A percentile compares a stretch with the other conserved stretches of the same genome.
Evolutionary conservation across 2,113 vertebrate species (phyloP).

Genomic region (Pyrgilauda ruficollis): DNA sequence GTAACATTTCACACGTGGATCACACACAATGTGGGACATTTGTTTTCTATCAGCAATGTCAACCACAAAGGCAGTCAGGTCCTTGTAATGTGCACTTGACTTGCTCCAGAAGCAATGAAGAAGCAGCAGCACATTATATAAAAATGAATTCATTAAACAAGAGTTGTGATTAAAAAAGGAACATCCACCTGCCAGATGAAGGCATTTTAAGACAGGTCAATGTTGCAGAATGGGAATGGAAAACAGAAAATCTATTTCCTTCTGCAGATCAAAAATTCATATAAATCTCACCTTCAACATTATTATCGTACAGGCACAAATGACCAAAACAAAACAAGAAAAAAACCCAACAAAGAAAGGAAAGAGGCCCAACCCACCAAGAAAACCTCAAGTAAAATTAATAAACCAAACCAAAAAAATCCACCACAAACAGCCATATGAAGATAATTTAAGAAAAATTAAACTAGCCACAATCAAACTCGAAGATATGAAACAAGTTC

Average conservation of each 20-base stretch:
- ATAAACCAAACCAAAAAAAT: fast-evolving
- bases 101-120: neutral
- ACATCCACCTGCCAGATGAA: neutral
- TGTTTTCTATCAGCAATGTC: neutral
- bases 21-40: neutral
- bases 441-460: neutral
- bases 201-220: neutral
- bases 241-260: neutral
- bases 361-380: neutral
- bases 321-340: too few species aligned
- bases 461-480: neutral
- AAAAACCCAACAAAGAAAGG: neutral
- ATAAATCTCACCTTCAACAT: neutral
- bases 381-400: neutral
- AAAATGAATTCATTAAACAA: neutral
- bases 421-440: neutral
- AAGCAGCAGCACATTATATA: neutral
- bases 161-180: neutral
- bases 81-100: neutral
- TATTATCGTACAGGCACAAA: neutral
- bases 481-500: neutral
- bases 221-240: neutral
- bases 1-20: neutral
- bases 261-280: neutral
- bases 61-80: neutral